Conservation (phyloP, 2,888 invertebrate genomes). For the Rutpela maculata region DNA sequence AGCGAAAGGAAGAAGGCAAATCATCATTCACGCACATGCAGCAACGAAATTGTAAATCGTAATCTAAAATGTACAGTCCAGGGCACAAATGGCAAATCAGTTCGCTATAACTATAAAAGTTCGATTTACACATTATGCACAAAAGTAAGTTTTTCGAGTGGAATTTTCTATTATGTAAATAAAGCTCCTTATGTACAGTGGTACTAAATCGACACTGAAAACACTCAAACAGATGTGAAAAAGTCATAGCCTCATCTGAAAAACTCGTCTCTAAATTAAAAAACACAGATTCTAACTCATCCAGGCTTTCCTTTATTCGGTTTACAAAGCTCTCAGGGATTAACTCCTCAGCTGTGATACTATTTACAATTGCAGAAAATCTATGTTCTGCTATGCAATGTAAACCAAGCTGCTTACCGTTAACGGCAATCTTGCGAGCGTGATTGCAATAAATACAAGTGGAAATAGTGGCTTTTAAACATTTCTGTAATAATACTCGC, state of each 20-base stretch:
- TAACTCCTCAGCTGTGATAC: conserved; percentile 85
- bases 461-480: conserved; percentile 81
- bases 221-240: conserved; percentile 87
- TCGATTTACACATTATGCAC: conserved; percentile 91
- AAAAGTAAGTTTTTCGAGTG: conserved; percentile 88
- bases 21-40: conserved; percentile 86
- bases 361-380: conserved; percentile 86
- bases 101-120: conserved; percentile 92
- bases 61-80: conserved; percentile 80
- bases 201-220: conserved; percentile 90
- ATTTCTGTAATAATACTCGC: conserved; percentile 83
- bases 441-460: conserved; percentile 91
- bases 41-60: conserved; percentile 86
- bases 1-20: conserved; percentile 89
- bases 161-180: conserved; percentile 90
- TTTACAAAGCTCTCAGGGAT: conserved; percentile 83
- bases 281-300: conserved; percentile 79
- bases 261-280: conserved; percentile 85
- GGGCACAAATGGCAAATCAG: conserved; percentile 91
- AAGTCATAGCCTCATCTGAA: conserved; percentile 76
- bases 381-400: conserved; percentile 89
- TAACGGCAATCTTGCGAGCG: conserved; percentile 89
- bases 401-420: conserved; percentile 86
- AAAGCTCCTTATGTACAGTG: conserved; percentile 87
- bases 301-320: conserved; percentile 79